phyloP scores from a whole-genome alignment of 2,888 invertebrate genomes.

The Nomada goodeniana region DNA sequence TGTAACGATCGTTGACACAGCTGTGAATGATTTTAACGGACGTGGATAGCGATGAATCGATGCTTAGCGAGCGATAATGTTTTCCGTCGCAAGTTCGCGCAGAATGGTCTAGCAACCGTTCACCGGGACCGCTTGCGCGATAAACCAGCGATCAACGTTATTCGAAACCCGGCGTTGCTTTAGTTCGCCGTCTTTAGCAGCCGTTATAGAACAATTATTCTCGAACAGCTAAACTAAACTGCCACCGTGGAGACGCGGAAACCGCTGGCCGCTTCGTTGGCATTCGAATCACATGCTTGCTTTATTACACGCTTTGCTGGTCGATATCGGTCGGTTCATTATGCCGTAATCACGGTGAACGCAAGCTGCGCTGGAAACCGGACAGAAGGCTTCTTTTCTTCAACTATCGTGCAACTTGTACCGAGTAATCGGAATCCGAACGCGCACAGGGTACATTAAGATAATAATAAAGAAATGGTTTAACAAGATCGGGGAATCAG shows the following conservation, averaged over 20 bases:
- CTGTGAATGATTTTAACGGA: background rate
- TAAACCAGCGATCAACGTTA: constrained; percentile 40
- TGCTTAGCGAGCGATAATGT: constrained; percentile 14
- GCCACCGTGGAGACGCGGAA: constrained; percentile 58
- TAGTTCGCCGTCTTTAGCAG: constrained; percentile 41
- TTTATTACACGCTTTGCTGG: constrained; percentile 55
- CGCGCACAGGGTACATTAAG: no score
- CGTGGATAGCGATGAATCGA: constrained; percentile 1
- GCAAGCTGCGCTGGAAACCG: background rate
- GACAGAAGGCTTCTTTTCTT: background rate
- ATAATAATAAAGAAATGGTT: no score
- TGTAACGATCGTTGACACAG: background rate
- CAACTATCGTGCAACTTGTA: no score
- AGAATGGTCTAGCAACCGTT: constrained; percentile 33
- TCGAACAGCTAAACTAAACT: constrained; percentile 24
- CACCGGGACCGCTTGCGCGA: constrained; percentile 30
- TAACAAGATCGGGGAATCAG: no score
- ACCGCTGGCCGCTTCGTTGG: constrained; percentile 32
- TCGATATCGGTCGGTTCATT: constrained; percentile 59
- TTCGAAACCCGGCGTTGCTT: constrained; percentile 31
- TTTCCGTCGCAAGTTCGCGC: constrained; percentile 16
- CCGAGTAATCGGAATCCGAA: no score
- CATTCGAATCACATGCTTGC: constrained; percentile 47
- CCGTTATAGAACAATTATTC: constrained; percentile 44
- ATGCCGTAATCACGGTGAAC: constrained; percentile 42